phyloP scores from a whole-genome alignment of 1,140 invertebrate genomes.

The Leptopilina clavipes region DNA sequence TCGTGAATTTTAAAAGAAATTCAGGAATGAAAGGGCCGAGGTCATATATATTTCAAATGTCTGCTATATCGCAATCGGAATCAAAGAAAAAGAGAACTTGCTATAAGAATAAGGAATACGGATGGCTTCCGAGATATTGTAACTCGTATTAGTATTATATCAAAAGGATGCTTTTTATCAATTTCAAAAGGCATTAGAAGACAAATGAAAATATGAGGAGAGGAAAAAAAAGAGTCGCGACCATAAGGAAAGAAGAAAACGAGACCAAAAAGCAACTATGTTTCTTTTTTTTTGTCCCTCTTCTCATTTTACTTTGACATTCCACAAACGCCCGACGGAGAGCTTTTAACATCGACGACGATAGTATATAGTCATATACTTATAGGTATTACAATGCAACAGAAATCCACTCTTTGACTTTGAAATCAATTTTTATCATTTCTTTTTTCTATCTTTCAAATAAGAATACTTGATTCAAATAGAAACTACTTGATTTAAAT shows the following conservation, averaged over 20 bases:
- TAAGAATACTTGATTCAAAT: too few species aligned
- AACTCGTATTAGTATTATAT: not conserved
- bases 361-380: too few species aligned
- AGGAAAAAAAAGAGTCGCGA: not conserved
- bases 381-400: too few species aligned
- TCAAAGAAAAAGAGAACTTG: not conserved
- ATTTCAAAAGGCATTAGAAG: slow-evolving; percentile 17
- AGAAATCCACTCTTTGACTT: too few species aligned
- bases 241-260: not conserved
- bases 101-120: not conserved
- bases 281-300: not conserved
- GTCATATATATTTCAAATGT: not conserved
- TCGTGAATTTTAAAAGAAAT: too few species aligned
- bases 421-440: too few species aligned
- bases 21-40: too few species aligned
- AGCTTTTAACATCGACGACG: not conserved
- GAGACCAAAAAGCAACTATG: not conserved
- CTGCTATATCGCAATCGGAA: not conserved
- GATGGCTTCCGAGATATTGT: not conserved
- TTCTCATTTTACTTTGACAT: slow-evolving; percentile 16
- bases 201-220: not conserved
- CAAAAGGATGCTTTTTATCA: slow-evolving; percentile 22
- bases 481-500: too few species aligned
- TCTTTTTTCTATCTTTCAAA: too few species aligned
- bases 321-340: not conserved